Evolutionary conservation across 2,113 vertebrate genomes (phyloP).

Genomic region (Uropsilus gracilis): DNA sequence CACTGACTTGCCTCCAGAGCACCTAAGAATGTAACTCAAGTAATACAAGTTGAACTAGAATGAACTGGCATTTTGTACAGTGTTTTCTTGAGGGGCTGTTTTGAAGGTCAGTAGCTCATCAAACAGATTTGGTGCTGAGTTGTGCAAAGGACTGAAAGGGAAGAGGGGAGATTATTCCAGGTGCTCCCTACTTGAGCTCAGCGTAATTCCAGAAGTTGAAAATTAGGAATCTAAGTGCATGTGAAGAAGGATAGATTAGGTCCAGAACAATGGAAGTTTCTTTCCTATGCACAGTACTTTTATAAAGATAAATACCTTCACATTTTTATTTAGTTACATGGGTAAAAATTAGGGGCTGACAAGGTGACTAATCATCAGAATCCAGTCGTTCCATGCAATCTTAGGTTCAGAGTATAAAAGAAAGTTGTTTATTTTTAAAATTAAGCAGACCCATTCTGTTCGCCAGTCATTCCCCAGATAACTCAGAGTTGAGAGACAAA

Average conservation of each 20-base stretch:
- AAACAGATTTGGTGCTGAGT: neutral
- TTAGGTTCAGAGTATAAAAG: neutral
- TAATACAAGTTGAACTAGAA: neutral
- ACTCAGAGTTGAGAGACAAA: neutral
- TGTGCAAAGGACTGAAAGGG: neutral
- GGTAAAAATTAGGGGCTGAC: slow-evolving; percentile 18
- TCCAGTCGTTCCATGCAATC: neutral
- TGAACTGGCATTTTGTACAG: neutral
- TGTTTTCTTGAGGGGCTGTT: neutral
- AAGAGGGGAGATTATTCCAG: neutral
- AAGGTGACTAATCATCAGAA: slow-evolving; percentile 9
- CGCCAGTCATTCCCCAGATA: neutral
- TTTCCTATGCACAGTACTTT: neutral
- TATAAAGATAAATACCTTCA: neutral
- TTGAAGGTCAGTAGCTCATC: neutral
- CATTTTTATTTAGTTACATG: neutral
- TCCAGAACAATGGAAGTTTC: neutral
- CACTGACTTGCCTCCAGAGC: neutral
- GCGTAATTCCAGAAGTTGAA: slow-evolving; percentile 14
- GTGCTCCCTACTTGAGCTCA: neutral
- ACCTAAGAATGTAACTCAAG: neutral
- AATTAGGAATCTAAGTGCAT: neutral
- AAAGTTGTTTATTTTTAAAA: neutral
- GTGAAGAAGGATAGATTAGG: neutral
- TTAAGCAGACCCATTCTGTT: neutral